Percentiles rank a stretch among this genome's conserved stretches.
Evolutionary conservation across 2,113 vertebrate species (phyloP).

Genomic region (Nasalis larvatus): DNA sequence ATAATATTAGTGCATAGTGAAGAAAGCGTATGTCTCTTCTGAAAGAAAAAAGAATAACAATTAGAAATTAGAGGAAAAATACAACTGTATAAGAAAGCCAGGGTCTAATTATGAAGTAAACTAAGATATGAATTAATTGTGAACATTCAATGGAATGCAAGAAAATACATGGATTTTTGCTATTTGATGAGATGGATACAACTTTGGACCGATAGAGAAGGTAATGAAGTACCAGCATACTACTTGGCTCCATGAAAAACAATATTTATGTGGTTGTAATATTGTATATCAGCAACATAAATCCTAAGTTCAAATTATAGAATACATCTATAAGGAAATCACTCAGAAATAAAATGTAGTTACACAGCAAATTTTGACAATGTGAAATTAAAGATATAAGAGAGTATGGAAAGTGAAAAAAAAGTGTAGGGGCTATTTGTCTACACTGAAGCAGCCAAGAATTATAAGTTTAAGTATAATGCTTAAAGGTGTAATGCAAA

Average conservation of each 20-base stretch:
- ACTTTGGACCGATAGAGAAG: background rate
- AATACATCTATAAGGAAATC: background rate
- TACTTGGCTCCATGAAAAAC: background rate
- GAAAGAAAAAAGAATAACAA: background rate
- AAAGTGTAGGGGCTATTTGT: background rate
- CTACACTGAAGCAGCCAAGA: background rate
- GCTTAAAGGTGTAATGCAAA: constrained; percentile 37
- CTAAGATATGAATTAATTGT: background rate
- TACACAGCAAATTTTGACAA: background rate
- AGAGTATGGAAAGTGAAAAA: background rate
- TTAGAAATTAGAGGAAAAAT: constrained; percentile 11
- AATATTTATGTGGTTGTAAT: background rate
- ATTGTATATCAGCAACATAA: background rate
- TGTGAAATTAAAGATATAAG: background rate
- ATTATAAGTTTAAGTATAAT: background rate
- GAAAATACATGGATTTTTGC: background rate
- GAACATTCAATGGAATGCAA: background rate
- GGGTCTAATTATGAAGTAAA: constrained; percentile 7
- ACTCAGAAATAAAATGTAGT: background rate
- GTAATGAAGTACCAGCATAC: background rate
- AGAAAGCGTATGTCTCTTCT: background rate
- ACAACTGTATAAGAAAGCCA: background rate
- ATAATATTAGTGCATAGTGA: background rate
- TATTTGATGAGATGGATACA: background rate
- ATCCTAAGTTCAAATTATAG: background rate